Percentiles rank a stretch among this genome's conserved stretches.
phyloP scores from a whole-genome alignment of 64 coral and sea anemone species.

The Montipora efflorescens region DNA sequence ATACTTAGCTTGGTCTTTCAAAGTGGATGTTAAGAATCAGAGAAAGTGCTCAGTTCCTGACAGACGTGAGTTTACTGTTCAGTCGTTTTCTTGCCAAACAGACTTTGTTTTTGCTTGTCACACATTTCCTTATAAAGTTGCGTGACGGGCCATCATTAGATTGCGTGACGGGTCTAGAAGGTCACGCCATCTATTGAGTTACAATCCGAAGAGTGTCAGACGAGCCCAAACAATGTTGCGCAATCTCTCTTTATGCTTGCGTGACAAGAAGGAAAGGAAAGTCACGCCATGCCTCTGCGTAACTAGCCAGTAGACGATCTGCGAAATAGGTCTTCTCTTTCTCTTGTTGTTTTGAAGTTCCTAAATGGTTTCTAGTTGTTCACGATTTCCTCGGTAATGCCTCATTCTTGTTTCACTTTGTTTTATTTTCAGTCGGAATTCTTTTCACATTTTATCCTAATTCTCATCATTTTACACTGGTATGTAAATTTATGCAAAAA shows the following conservation, averaged over 20 bases:
- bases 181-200: too few relatives aligned
- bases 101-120: too few relatives aligned
- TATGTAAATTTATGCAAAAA: constrained; percentile 26
- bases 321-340: neutral
- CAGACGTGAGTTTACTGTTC: neutral
- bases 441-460: constrained; percentile 80
- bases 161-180: too few relatives aligned
- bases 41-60: constrained; percentile 21
- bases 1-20: constrained; percentile 23
- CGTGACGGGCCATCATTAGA: too few relatives aligned
- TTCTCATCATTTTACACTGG: constrained; percentile 92
- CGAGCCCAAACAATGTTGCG: too few relatives aligned
- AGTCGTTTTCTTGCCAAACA: neutral
- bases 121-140: too few relatives aligned
- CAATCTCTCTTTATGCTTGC: too few relatives aligned
- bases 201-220: too few relatives aligned
- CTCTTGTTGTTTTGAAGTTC: neutral
- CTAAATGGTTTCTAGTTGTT: neutral
- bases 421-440: constrained; percentile 60
- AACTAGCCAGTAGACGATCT: too few relatives aligned
- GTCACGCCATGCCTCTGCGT: too few relatives aligned
- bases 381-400: neutral
- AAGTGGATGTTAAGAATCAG: constrained; percentile 32
- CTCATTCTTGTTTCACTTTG: neutral
- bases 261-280: too few relatives aligned